Base-by-base conservation (phyloP, 2,797 vertebrate species). In the Scarus forsteni region DNA sequence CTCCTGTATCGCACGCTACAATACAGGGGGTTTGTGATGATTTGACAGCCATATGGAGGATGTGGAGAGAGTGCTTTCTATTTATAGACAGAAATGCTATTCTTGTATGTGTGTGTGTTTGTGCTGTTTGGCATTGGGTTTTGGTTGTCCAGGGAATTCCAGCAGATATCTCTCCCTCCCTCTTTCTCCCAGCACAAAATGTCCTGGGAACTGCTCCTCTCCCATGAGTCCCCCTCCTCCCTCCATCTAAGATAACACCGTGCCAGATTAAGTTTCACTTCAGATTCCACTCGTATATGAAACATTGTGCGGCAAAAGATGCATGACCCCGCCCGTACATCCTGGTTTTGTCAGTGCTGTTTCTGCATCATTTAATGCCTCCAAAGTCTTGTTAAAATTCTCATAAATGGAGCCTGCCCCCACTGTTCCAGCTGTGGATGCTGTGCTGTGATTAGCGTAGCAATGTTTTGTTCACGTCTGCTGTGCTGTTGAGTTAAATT, bases 201-300 rank as follows among this genome's bases (percentile, higher is more conserved):
- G 86, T 92, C 90, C 85, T 88, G 90, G 90, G 87, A 92, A 87
- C 78, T 54, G 62, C n/a, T 53, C 12, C n/a, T 65, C 48, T 89
- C 89, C 85, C 84, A 34, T 36, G 81, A 55, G 82, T 57, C 72
- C 38, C 49, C 44, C 44, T 43, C 18, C 50, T 66, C 75, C 54
- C 66, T 45, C 53, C 43, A 34, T 79, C 66, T 67, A 48, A 58
- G 70, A 84, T 73, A 71, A 57, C 71, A 62, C 42, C 3, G 36
- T 67, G 51, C 72, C 76, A 81, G 77, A 74, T 69, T 73, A 67
- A 75, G 52, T 79, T 85, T 79, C 64, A 77, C 67, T 72, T 69
- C 40, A 67, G 54, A 71, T 48, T 72, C 43, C 54, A 12, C 67
- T 70, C 69, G 6, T 75, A 52, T 60, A 73, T 58, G 15, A 84